A percentile compares a stretch with the other conserved stretches of the same genome.
Conservation (phyloP, 2,888 invertebrate genomes). For the Leucozona laternaria region DNA sequence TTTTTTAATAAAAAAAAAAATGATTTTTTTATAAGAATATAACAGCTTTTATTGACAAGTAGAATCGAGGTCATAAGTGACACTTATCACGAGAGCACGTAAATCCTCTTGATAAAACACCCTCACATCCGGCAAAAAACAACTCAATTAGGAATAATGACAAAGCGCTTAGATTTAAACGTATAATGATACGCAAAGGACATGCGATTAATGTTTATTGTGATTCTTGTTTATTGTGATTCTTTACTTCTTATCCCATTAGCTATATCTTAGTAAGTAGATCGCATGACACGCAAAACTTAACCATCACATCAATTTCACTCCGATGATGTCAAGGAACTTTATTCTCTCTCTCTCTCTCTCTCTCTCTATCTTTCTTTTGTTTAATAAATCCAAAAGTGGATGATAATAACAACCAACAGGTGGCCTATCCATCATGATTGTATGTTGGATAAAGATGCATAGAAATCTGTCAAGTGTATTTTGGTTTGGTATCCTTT, state of each 20-base stretch:
- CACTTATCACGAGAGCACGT: slow-evolving; percentile 2
- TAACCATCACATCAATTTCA: background rate
- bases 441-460: slow-evolving; percentile 31
- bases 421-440: slow-evolving; percentile 37
- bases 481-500: slow-evolving; percentile 43
- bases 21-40: no score
- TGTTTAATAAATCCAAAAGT: slow-evolving; percentile 27
- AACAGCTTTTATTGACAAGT: no score
- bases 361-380: background rate
- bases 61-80: background rate
- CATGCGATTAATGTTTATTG: slow-evolving; percentile 64
- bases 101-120: background rate
- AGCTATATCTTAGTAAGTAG: slow-evolving; percentile 5
- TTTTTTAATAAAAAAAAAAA: no score
- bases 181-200: slow-evolving; percentile 56
- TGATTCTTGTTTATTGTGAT: slow-evolving; percentile 31
- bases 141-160: slow-evolving; percentile 58
- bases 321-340: background rate
- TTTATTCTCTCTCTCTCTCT: slow-evolving; percentile 7
- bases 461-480: slow-evolving; percentile 18
- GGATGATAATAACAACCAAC: slow-evolving; percentile 42
- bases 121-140: slow-evolving; percentile 11
- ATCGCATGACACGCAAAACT: slow-evolving; percentile 58
- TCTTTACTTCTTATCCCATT: background rate
- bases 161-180: slow-evolving; percentile 56